Evolutionary conservation across 2,113 vertebrate species (phyloP), one percentile per base, ranked within the genome.

Genomic region (Clupea harengus): DNA sequence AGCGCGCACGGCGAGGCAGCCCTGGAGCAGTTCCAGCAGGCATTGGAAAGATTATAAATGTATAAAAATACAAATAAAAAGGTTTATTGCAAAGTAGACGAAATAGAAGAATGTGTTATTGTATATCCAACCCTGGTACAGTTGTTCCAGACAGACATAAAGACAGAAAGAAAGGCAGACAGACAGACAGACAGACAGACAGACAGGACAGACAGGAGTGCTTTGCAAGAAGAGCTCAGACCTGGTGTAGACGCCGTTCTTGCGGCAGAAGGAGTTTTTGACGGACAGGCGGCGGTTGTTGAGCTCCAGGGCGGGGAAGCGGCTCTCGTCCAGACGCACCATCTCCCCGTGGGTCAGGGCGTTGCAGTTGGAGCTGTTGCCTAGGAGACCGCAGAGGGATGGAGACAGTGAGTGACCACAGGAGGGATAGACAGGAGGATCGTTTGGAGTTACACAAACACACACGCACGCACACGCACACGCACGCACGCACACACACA

Each of bases 201-300:
- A 39, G 39, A 39, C 39, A 39, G 39, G 39, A 39, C 39, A 39
- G 39, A 39, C 39, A 39, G 0, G 15, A 54, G 15, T 18, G 18
- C 18, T 54, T 20, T 54, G 52, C 18, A 9, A 9, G n/a, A 25
- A 1, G 60, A 64, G 57, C 60, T 9, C 60, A 64, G 60, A 98
- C 98, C 98, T 96, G 91, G 98, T 99, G 82, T 99, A 99, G 89
- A 99, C 95, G 83, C 98, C 98, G 0, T 99, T 99, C 93, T 99
- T 99, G 9, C 98, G 88, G 92, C 97, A 99, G 94, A 99, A 99
- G 64, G 98, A 99, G 89, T 99, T 99, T 89, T 99, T 99, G 90
- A 99, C 96, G 0, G 98, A 99, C 80, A 99, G 96, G 1, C 97
- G 94, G 0, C 98, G 96, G 94, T 98, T 99, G 95, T 99, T 99